phyloP scores from a whole-genome alignment of 1,140 invertebrate species.

The Dendrolimus punctatus region DNA sequence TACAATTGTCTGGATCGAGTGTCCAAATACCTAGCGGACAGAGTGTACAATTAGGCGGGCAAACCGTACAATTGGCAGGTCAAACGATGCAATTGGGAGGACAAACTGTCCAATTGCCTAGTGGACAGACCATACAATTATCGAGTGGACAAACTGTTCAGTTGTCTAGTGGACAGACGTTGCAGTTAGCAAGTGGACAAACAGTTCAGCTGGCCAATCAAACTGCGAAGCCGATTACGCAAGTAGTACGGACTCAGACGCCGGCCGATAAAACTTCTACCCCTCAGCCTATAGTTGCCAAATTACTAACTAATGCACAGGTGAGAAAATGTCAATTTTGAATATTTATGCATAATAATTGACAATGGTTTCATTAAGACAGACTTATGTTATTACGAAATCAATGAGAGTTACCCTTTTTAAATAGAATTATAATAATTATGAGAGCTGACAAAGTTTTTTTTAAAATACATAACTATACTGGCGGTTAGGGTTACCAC shows the following conservation, averaged over 20 bases:
- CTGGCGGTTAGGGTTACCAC: no score
- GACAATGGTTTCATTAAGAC: no score
- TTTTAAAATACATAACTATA: no score
- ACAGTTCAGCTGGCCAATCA: conserved; percentile 32
- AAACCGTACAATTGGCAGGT: conserved; percentile 46
- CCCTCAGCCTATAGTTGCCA: conserved; percentile 53
- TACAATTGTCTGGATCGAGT: conserved; percentile 41
- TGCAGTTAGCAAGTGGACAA: conserved; percentile 44
- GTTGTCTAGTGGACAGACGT: conserved; percentile 47
- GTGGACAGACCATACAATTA: conserved; percentile 51
- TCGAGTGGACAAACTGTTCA: conserved; percentile 47
- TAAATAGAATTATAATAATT: no score
- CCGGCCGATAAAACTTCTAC: conserved; percentile 37
- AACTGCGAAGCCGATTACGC: conserved; percentile 39
- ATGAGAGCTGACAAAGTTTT: no score
- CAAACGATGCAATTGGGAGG: conserved; percentile 26
- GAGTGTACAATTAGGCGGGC: conserved; percentile 42
- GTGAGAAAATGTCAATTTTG: conserved; percentile 20
- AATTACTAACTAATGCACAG: conserved; percentile 58
- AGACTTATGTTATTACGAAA: no score
- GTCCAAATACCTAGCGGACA: conserved; percentile 49
- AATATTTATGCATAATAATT: neutral
- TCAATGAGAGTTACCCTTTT: no score
- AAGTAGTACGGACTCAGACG: conserved; percentile 40
- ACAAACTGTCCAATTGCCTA: conserved; percentile 48